Evolutionary conservation across 2,888 invertebrate genomes (phyloP), one percentile per base, ranked within the genome.

Genomic region (Pyralis farinalis): DNA sequence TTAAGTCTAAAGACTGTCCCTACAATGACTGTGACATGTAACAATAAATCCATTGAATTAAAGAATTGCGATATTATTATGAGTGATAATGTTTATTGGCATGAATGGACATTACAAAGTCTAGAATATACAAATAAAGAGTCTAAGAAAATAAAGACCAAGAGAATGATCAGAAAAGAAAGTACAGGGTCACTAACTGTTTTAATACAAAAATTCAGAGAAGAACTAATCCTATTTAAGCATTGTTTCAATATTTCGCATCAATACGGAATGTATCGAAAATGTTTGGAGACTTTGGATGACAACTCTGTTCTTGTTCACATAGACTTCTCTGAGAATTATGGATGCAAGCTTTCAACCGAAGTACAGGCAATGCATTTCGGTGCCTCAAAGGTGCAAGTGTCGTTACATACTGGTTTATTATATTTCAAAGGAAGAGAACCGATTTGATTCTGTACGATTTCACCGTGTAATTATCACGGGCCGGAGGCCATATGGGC

Each of bases 361-460:
- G 37, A 37, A 31, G 31, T 37, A 8, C 37, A 37, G 12, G 21
- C 37, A 4, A 8, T 25, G 8, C 37, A 37, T 25, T 37, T 37
- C 20, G 37, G 25, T 1, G 37, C 25, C 8, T 25, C 22, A 21
- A 20, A 25, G 31, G 7, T 31, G 8, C 37, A 37, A 37, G 8
- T 37, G 2, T 25, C 31, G n/a, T 10, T 31, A 11, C 37, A 37
- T 12, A 37, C 37, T 8, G 37, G 32, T 10, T 12, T 31, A 1
- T 1, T 37, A 7, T 37, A 31, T 25, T 1, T 9, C 2, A 21
- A 37, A 37, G 9, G 12, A 8, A 11, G 22, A 2, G 25, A n/a
- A 11, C 37, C 37, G 12, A 31, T 11, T 1, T 7, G 7, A 30
- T 37, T 37, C 31, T 16, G 10, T 10, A 37, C 8, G 8, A 37